These are phyloP conservation scores for Macropis europaea DNA, from an alignment of 2,888 invertebrate genomes.

Conservation along the genomic window DNA sequence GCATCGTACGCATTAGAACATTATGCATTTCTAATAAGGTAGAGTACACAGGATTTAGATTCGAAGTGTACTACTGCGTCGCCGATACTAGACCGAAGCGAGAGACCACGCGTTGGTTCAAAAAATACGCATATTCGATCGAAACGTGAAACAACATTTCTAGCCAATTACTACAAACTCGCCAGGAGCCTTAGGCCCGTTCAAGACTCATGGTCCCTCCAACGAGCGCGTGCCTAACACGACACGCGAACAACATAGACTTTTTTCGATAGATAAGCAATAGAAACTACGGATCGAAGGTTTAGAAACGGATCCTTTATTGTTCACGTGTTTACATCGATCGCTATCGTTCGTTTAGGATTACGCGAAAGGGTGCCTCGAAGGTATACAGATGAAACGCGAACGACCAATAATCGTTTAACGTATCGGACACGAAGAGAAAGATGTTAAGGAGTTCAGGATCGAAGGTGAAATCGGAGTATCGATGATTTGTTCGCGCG, in stretches of 20 bases:
- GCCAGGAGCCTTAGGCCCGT: constrained; percentile 69
- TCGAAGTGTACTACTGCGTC: constrained; percentile 41
- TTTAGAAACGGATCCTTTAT: constrained; percentile 48
- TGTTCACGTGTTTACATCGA: constrained; percentile 53
- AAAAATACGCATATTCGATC: constrained; percentile 36
- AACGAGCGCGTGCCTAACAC: constrained; percentile 55
- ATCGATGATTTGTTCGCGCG: constrained; percentile 7
- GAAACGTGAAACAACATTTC: constrained; percentile 51
- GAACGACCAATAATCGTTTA: constrained; percentile 18
- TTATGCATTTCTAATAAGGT: constrained; percentile 46
- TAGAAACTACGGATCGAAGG: constrained; percentile 45
- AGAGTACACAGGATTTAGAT: constrained; percentile 34
- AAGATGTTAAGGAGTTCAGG: neutral
- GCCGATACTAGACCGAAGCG: constrained; percentile 32
- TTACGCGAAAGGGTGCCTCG: constrained; percentile 21
- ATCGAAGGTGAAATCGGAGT: too few relatives aligned
- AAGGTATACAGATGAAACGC: constrained; percentile 12
- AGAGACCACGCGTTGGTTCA: constrained; percentile 25
- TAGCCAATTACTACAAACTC: constrained; percentile 67
- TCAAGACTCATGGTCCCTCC: constrained; percentile 74
- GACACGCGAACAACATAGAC: constrained; percentile 26
- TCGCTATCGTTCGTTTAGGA: constrained; percentile 43
- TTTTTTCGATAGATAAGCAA: constrained; percentile 54
- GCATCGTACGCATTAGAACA: constrained; percentile 39
- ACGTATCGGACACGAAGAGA: constrained; percentile 1